Percentiles rank a stretch among this genome's conserved stretches.
phyloP scores from a whole-genome alignment of 2,113 vertebrate genomes.

The Epinephelus moara region DNA sequence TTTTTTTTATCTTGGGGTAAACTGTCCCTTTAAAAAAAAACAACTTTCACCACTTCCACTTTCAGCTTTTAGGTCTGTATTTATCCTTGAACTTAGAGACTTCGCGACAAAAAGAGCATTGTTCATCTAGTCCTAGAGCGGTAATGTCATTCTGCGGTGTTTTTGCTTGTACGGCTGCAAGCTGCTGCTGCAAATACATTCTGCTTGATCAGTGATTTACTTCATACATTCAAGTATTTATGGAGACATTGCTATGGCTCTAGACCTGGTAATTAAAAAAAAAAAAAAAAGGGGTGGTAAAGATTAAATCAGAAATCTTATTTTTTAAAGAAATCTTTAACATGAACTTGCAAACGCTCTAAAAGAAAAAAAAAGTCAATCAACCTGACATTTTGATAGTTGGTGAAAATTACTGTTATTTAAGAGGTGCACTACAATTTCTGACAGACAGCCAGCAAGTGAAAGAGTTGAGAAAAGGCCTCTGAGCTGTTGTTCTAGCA shows the following conservation, averaged over 20 bases:
- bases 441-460: conserved; percentile 31
- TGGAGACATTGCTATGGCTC: not conserved
- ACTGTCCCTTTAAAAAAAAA: too few relatives aligned
- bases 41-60: not conserved
- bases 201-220: conserved; percentile 1
- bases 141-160: not conserved
- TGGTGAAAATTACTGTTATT: conserved; percentile 18
- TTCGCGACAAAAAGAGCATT: not conserved
- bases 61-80: not conserved
- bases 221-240: not conserved
- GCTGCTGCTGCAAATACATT: conserved; percentile 4
- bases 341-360: not conserved
- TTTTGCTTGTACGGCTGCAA: not conserved
- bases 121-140: conserved; percentile 3
- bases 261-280: not conserved
- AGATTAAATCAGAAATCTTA: not conserved
- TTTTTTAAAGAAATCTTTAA: not conserved
- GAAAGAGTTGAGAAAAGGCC: conserved; percentile 28
- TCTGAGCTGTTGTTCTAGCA: conserved; percentile 37
- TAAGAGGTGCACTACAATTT: conserved; percentile 13
- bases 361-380: not conserved
- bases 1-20: too few relatives aligned
- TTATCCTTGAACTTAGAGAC: not conserved
- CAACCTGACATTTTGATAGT: conserved; percentile 22
- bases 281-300: accelerated